Evolutionary conservation across 2,113 vertebrate genomes (phyloP).

Genomic region (Channa maculata): DNA sequence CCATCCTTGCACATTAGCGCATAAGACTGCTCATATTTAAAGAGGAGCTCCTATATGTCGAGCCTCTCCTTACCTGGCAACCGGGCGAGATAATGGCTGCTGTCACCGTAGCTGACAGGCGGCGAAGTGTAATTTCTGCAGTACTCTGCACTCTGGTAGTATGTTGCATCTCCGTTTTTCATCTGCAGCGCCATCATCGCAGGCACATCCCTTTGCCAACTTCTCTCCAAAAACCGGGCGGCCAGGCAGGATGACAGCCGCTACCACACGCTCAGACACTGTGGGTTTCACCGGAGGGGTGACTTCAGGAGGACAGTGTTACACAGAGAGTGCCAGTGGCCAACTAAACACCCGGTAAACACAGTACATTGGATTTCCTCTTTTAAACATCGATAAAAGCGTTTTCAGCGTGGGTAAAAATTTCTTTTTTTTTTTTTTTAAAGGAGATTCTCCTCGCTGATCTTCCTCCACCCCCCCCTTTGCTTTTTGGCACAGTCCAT

Average conservation of each 20-base stretch:
- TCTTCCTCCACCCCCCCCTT: neutral
- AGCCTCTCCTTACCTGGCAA: slow-evolving; percentile 80
- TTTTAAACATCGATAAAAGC: rapidly evolving
- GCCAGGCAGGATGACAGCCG: slow-evolving; percentile 58
- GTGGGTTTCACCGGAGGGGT: slow-evolving; percentile 40
- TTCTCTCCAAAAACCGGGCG: slow-evolving; percentile 65
- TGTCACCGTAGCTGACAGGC: slow-evolving; percentile 75
- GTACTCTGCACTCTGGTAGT: slow-evolving; percentile 78
- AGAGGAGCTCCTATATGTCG: slow-evolving; percentile 25
- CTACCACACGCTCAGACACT: slow-evolving; percentile 28
- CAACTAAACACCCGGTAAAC: rapidly evolving
- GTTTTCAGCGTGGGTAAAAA: neutral
- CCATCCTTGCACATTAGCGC: slow-evolving; percentile 54
- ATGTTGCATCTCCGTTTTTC: slow-evolving; percentile 79
- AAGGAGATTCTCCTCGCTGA: too few relatives aligned
- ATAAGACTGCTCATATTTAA: slow-evolving; percentile 36
- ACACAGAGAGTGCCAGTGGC: too few relatives aligned
- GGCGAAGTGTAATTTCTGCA: slow-evolving; percentile 78
- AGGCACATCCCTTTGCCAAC: slow-evolving; percentile 78
- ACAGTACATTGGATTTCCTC: rapidly evolving
- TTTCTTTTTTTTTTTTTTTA: neutral
- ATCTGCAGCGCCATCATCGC: slow-evolving; percentile 86
- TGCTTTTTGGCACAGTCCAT: slow-evolving; percentile 79
- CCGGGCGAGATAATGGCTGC: slow-evolving; percentile 79
- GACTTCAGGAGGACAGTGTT: neutral